Evolutionary conservation across 2,888 invertebrate species (phyloP), one percentile per base, ranked within the genome.

Genomic region (Tipula confusa): DNA sequence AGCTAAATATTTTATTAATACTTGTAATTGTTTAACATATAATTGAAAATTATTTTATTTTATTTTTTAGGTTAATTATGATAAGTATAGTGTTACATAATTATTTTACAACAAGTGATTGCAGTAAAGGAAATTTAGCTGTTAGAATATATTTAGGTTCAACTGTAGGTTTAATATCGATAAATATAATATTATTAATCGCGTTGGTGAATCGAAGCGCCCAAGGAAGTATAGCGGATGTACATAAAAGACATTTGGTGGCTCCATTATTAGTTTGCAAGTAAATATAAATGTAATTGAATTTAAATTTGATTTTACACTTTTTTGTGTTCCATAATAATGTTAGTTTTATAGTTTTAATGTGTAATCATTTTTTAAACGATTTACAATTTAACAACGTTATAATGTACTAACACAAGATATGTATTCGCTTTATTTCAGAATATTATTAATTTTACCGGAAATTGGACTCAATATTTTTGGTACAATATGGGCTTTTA

Each of bases 401-500:
- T n/a, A n/a, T n/a, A n/a, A n/a, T n/a, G n/a, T n/a, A n/a, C n/a
- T n/a, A n/a, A n/a, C n/a, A n/a, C n/a, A n/a, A n/a, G n/a, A n/a
- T n/a, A 33, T 36, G 6, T 24, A n/a, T 81, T 9, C 80, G 31
- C 29, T 84, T 28, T 36, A 84, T 89, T 89, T n/a, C 90, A 95
- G 95, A 89, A 91, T 96, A 85, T 90, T 94, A 85, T 89, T 97
- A 84, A 92, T 95, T 86, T 87, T 96, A 29, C 94, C 95, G 11
- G 97, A 97, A 89, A 91, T 95, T 18, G 92, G 92, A 2, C 93
- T 96, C 91, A 96, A 96, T 87, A 91, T 94, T 84, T 91, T 96
- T 89, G 96, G 96, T 6, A 95, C 96, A 2, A 92, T 95, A 89
- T 96, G 96, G 95, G 93, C 95, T 86, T 94, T 95, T 87, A 94